Base-by-base conservation (phyloP, 2,888 invertebrate genomes). In the Parnassius orleans region DNA sequence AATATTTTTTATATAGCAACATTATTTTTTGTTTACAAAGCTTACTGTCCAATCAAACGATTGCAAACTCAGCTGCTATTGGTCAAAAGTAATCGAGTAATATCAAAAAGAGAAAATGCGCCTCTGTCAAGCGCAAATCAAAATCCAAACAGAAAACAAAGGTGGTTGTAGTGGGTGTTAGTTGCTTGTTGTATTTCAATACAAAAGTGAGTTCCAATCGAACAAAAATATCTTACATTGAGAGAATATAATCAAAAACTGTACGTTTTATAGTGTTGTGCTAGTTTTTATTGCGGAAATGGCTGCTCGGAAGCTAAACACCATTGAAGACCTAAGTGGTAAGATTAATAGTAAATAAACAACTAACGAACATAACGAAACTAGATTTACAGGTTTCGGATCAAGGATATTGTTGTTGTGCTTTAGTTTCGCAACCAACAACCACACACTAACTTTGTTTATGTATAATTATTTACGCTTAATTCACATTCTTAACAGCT, bases 241-340 rank as follows among this genome's bases (percentile, higher is more conserved):
- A 53, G 47, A 15, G 19, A 57, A 51, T 46, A 47, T 53, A 57
- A 51, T 55, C 42, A 47, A 54, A 15, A 46, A 53, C 15, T 24
- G 24, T 51, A 46, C 15, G 33, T 33, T 62, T 50, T 48, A 14
- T n/a, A 54, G 65, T 69, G 66, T 64, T 63, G 65, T 66, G 66
- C 65, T 53, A 33, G 61, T 59, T 62, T 48, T 50, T 19, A 11
- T 50, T 48, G 33, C 67, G 68, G 83, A 81, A 76, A 92, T 92
- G 92, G 83, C 90, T 69, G 77, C 88, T 64, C 79, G 86, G 72
- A 92, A 92, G 73, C 78, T 91, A 74, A 91, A 90, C 70, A 91
- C 90, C 61, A 80, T 90, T 71, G 92, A 92, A 78, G 91, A 91
- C 78, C 71, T 92, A 58, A 90, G 90, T 75, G 91, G 91, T 92